Percentiles rank a stretch among this genome's conserved stretches.
Conservation (phyloP, 2,888 invertebrate species). For the Apantesis nais region DNA sequence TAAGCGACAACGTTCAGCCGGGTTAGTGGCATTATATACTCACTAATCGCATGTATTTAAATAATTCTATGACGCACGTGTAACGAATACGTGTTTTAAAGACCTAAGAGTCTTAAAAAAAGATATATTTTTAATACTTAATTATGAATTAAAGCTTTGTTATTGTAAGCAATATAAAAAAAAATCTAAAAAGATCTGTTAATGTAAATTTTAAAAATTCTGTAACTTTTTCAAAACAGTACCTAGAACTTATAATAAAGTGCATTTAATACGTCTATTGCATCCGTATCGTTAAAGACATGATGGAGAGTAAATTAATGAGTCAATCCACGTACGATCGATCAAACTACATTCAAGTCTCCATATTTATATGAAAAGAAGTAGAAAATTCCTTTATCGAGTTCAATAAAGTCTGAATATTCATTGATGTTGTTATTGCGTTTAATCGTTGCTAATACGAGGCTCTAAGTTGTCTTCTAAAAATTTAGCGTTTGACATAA, state of each 20-base stretch:
- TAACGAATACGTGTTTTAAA: background rate
- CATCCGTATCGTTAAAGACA: conserved; percentile 30
- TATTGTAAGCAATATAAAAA: too few species aligned
- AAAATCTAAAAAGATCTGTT: too few species aligned
- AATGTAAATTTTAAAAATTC: background rate
- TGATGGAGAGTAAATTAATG: conserved; percentile 39
- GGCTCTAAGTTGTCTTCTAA: background rate
- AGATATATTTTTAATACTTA: too few species aligned
- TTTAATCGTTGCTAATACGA: conserved; percentile 58
- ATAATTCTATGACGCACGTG: conserved; percentile 9
- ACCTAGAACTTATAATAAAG: background rate
- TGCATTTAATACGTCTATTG: background rate
- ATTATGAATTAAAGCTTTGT: too few species aligned
- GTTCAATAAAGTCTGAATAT: conserved; percentile 54
- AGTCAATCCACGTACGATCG: conserved; percentile 46
- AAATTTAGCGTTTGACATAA: background rate
- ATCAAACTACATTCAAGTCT: conserved; percentile 34
- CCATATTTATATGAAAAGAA: conserved; percentile 31
- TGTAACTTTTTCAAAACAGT: background rate
- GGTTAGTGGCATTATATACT: conserved; percentile 25
- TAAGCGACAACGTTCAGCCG: conserved; percentile 30
- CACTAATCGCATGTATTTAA: conserved; percentile 30
- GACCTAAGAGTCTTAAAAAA: background rate
- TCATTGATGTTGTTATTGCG: conserved; percentile 54
- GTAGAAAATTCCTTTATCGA: conserved; percentile 46